Evolutionary conservation across 2,113 vertebrate species (phyloP).

Genomic region (Silurus asotus): DNA sequence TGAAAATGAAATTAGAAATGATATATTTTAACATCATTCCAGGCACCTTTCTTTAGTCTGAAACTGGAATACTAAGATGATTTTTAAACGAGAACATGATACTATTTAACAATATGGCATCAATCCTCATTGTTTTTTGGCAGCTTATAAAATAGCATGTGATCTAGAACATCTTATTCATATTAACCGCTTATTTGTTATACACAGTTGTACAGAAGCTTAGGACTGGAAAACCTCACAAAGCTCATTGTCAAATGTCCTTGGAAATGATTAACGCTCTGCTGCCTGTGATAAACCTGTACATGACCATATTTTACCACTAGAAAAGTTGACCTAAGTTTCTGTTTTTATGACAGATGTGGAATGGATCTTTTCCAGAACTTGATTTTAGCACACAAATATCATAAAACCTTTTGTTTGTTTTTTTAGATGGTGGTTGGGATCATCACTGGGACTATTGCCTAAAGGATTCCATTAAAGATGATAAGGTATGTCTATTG

Average conservation of each 20-base stretch:
- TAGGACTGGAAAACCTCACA: neutral
- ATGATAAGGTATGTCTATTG: slow-evolving; percentile 61
- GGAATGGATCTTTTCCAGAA: neutral
- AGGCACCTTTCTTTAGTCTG: neutral
- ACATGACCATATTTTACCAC: neutral
- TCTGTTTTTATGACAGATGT: slow-evolving; percentile 21
- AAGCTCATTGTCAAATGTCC: neutral
- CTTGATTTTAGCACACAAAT: neutral
- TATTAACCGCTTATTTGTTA: neutral
- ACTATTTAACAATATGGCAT: neutral
- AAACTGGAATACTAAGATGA: neutral
- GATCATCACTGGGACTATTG: slow-evolving; percentile 70
- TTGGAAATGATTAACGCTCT: neutral
- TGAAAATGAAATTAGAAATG: neutral
- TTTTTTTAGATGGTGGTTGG: slow-evolving; percentile 67
- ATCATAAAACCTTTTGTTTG: neutral
- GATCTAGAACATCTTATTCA: neutral
- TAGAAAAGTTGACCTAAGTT: neutral
- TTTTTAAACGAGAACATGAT: neutral
- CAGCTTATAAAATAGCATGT: neutral
- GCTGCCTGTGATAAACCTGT: neutral
- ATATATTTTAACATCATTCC: neutral
- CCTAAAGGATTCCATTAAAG: slow-evolving; percentile 62
- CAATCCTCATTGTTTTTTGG: neutral
- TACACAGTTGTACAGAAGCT: neutral